Evolutionary conservation across 2,888 invertebrate species (phyloP).

Genomic region (Balanococcus diminutus): DNA sequence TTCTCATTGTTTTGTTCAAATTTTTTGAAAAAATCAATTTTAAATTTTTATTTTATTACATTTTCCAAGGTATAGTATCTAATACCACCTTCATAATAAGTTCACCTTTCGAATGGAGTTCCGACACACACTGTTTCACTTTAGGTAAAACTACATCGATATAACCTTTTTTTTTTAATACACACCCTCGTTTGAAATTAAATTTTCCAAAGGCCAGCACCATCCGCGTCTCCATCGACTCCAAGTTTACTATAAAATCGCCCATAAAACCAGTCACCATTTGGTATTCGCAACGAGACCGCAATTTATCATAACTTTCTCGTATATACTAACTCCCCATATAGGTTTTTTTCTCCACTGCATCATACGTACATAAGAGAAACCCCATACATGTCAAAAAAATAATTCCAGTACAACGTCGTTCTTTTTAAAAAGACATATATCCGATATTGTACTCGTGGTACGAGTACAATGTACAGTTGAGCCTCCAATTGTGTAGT

Average conservation of each 20-base stretch:
- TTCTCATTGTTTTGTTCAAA: too few species aligned
- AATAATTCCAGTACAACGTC: not conserved
- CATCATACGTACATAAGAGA: not conserved
- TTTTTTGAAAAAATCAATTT: too few species aligned
- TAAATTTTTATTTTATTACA: too few species aligned
- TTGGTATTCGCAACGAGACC: constrained; percentile 9
- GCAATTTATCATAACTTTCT: constrained; percentile 14
- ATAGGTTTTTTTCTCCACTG: not conserved
- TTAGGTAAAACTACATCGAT: not conserved
- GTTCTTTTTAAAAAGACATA: not conserved
- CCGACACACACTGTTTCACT: not conserved
- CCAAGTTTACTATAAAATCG: not conserved
- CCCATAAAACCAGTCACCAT: not conserved
- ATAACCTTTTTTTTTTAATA: not conserved
- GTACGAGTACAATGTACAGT: too few species aligned
- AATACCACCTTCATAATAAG: not conserved
- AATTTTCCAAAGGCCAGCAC: not conserved
- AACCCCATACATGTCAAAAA: not conserved
- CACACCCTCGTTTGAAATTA: not conserved
- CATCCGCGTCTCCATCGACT: not conserved
- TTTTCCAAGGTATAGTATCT: too few species aligned
- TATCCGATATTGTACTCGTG: not conserved
- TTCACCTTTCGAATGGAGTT: not conserved
- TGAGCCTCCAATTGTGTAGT: not conserved
- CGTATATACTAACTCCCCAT: not conserved